phyloP scores from a whole-genome alignment of 2,797 vertebrate genomes.

The Urocyon cinereoargenteus region DNA sequence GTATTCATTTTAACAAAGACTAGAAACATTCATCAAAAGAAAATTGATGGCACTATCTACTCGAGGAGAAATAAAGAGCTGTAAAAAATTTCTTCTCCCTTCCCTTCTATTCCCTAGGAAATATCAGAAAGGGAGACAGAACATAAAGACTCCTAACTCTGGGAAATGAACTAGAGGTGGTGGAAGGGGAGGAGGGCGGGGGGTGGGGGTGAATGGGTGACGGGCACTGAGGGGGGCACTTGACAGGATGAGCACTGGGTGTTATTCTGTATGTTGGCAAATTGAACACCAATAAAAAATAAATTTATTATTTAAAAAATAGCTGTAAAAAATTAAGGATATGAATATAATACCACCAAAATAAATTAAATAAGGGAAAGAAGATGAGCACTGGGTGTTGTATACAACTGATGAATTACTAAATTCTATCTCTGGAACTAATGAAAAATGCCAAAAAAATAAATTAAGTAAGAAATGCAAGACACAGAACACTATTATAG shows the following conservation, averaged over 20 bases:
- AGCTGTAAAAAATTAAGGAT: background rate
- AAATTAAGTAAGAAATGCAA: background rate
- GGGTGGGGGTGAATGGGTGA: too few species aligned
- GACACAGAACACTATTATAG: background rate
- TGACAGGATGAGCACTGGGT: too few species aligned
- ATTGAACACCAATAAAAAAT: too few species aligned
- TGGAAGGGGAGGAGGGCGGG: too few species aligned
- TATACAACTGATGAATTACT: background rate
- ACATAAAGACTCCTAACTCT: too few species aligned
- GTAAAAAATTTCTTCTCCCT: background rate
- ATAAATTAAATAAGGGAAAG: background rate
- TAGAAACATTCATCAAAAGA: background rate
- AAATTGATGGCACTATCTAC: background rate
- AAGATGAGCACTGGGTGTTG: background rate
- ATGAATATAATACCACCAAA: background rate
- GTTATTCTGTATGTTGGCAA: too few species aligned
- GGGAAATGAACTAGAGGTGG: too few species aligned
- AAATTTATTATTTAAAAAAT: background rate
- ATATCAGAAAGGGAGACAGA: too few species aligned
- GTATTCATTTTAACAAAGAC: background rate
- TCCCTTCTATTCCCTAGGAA: too few species aligned
- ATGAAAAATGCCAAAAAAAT: background rate
- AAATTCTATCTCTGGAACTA: background rate
- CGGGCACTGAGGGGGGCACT: too few species aligned
- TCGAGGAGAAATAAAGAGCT: background rate